Base-by-base conservation (phyloP, 2,113 vertebrate genomes). In the Rhabdornis inornatus region DNA sequence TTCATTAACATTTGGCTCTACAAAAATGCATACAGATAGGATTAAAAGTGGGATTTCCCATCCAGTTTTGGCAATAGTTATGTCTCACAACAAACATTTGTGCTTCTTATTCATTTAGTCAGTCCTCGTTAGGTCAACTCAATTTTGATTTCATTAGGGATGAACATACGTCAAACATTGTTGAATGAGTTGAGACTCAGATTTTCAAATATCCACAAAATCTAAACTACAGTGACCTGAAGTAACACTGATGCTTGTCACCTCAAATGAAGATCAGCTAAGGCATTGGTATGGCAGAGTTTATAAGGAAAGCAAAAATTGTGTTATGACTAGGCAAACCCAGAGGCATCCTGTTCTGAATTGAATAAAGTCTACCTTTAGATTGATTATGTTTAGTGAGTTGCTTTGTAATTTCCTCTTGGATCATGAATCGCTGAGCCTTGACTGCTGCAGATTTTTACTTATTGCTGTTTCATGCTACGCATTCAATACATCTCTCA, bases 131-230 rank as follows among this genome's bases (percentile, higher is more conserved):
- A 94, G 71, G 61, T 87, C 75, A 92, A 76, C 22, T 94, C 75
- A 71, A 63, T 74, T 94, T 92, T 88, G 35, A 95, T 95, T 96
- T 96, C 94, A 91, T 96, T 86, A 89, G 66, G 71, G 85, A 95
- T 72, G 56, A 97, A 79, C 56, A 66, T 80, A 93, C n/a, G 11
- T 93, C 92, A 94, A 96, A 97, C 15, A 49, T 2, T 84, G 85
- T 89, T 93, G 74, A 37, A 69, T 87, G 78, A 40, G 30, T 89
- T 92, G 61, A 83, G 69, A 76, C 66, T 96, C 87, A 87, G 76
- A 89, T 89, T 95, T 95, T 89, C 82, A 78, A 74, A 93, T 83
- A 93, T 65, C 91, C 59, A 82, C 91, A 85, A 92, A 89, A 89
- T 72, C 64, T 87, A 72, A 82, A 82, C 91, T 81, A 86, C 52